phyloP scores from a whole-genome alignment of 1,140 invertebrate genomes.

The Capitella teleta region DNA sequence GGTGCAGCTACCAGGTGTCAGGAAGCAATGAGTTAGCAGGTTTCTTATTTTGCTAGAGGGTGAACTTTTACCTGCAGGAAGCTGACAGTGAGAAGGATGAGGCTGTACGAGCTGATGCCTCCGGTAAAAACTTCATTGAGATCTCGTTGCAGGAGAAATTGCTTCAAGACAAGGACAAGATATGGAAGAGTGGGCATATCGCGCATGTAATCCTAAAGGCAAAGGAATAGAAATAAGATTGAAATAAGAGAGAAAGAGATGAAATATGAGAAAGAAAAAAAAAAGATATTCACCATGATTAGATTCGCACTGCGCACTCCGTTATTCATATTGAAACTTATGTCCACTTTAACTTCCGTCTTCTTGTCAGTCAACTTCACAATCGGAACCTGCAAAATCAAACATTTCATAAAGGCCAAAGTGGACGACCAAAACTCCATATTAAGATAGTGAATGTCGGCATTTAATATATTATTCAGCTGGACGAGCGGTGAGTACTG shows the following conservation, averaged over 20 bases:
- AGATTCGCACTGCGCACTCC: constrained; percentile 89
- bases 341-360: constrained; percentile 89
- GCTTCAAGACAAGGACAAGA: constrained; percentile 91
- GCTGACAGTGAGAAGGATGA: constrained; percentile 96
- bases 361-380: constrained; percentile 91
- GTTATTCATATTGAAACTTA: constrained; percentile 96
- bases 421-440: background rate
- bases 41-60: background rate
- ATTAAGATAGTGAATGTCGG: background rate
- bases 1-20: constrained; percentile 52
- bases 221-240: background rate
- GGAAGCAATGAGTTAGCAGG: background rate
- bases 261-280: background rate
- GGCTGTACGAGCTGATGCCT: constrained; percentile 95
- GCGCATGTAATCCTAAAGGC: too few species aligned
- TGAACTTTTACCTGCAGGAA: constrained; percentile 67
- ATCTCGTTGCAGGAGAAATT: constrained; percentile 91
- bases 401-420: background rate
- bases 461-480: background rate
- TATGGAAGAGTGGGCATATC: constrained; percentile 76
- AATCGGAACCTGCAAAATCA: constrained; percentile 64
- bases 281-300: constrained; percentile 54
- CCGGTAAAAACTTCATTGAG: constrained; percentile 98
- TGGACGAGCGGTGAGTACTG: constrained; percentile 30
- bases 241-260: background rate